Percentiles rank a stretch among this genome's conserved stretches.
Evolutionary conservation across 2,113 vertebrate species (phyloP).

Genomic region (Apteryx mantelli): DNA sequence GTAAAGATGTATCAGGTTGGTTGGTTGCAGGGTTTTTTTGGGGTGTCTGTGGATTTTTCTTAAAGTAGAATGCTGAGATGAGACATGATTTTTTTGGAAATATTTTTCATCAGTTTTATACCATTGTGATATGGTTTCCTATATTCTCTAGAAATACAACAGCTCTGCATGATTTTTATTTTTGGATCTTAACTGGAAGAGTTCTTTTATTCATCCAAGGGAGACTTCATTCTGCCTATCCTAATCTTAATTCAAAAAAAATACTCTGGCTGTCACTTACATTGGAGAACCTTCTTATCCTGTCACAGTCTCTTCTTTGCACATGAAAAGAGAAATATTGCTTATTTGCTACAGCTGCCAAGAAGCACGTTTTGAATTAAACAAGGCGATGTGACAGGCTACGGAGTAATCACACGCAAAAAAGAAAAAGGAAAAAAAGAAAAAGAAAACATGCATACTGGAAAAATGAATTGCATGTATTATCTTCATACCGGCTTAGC

Average conservation of each 20-base stretch:
- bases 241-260: slow-evolving; percentile 67
- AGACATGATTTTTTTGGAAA: neutral
- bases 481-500: neutral
- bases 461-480: neutral
- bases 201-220: slow-evolving; percentile 44
- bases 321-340: slow-evolving; percentile 69
- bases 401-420: slow-evolving; percentile 48
- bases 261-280: slow-evolving; percentile 63
- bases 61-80: neutral
- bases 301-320: slow-evolving; percentile 65
- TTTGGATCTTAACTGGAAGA: slow-evolving; percentile 25
- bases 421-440: neutral
- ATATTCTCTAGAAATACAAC: slow-evolving; percentile 9
- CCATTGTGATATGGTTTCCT: neutral
- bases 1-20: neutral
- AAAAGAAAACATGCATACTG: neutral
- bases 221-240: slow-evolving; percentile 46
- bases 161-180: slow-evolving; percentile 29
- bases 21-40: neutral
- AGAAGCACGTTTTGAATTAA: slow-evolving; percentile 61
- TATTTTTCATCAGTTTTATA: slow-evolving; percentile 21
- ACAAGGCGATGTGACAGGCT: slow-evolving; percentile 49
- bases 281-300: slow-evolving; percentile 62
- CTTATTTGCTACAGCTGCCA: slow-evolving; percentile 71
- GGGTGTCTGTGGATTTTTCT: neutral